Base-by-base conservation (phyloP, 2,888 invertebrate genomes). In the Anorthoa munda region DNA sequence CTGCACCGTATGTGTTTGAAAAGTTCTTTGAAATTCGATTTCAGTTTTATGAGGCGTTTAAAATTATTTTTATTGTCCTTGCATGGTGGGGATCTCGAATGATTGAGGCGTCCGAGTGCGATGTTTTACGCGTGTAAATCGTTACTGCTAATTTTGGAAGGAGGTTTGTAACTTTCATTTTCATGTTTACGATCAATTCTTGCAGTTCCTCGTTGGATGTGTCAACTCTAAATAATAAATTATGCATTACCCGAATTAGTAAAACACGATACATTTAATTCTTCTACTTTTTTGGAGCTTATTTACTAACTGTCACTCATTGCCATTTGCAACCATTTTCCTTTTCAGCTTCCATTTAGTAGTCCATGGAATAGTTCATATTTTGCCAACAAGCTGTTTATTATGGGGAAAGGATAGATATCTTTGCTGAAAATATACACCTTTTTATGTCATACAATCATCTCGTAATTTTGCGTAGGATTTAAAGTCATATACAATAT, bases 51-150 rank as follows among this genome's bases (percentile, higher is more conserved):
- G 84, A 81, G 72, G 66, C 81, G 60, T 77, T 86, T 88, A 83
- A 90, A 91, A 89, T 87, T 83, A 88, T 87, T 90, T 91, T 91
- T 87, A 91, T 81, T 84, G 81, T 81, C 76, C 73, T 66, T 77
- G 73, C 77, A 77, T 72, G 82, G 82, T 74, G 65, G 45, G 61
- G 61, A 76, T 77, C n/a, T 60, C 53, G 65, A 59, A 17, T 77
- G 78, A 86, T 84, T 82, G 86, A 86, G 74, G 75, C 72, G 81
- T 86, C 84, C 63, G 45, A 66, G n/a, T 45, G 56, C 7, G 48
- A 73, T 46, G 69, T 59, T 66, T 82, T 78, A 77, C 72, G 46
- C 50, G n/a, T 58, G 65, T 70, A 63, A 63, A 77, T 82, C 76
- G 68, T 86, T 74, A 75, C 60, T 66, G 76, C 78, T 86, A 84